Evolutionary conservation across 2,113 vertebrate species (phyloP).

Genomic region (Shinisaurus crocodilurus): DNA sequence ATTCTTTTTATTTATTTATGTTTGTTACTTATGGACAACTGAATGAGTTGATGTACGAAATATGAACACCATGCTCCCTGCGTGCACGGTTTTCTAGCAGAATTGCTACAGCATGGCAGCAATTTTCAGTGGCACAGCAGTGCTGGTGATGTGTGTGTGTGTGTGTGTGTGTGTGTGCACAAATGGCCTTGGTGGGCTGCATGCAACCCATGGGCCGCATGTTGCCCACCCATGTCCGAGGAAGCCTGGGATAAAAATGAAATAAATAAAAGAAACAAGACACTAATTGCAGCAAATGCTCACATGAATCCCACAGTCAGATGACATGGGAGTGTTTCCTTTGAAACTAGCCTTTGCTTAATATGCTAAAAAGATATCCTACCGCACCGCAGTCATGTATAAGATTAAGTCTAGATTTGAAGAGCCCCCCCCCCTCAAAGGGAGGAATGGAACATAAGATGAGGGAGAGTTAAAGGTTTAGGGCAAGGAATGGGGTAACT

Average conservation of each 20-base stretch:
- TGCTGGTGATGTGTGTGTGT: no score
- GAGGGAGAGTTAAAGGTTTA: not conserved
- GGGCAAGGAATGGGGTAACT: not conserved
- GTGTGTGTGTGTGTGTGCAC: no score
- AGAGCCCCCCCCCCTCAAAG: not conserved
- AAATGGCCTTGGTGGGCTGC: no score
- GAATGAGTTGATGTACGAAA: not conserved
- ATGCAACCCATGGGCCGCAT: no score
- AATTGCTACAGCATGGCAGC: no score
- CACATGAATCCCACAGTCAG: not conserved
- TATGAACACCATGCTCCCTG: not conserved
- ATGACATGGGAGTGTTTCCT: not conserved
- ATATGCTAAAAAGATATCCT: not conserved
- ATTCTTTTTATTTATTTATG: no score
- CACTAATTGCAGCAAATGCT: not conserved
- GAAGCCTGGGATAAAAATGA: no score
- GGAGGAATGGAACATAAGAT: no score
- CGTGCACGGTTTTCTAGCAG: no score
- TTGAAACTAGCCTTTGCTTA: not conserved
- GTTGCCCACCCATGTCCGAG: no score
- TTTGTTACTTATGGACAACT: not conserved
- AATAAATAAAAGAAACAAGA: not conserved
- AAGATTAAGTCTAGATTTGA: not conserved
- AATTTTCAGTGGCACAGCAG: no score
- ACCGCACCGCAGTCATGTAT: not conserved